Percentiles rank a stretch among this genome's conserved stretches.
These are phyloP conservation scores for Propithecus perrieri DNA, from an alignment of 2,797 vertebrate species.

Conservation along the genomic window DNA sequence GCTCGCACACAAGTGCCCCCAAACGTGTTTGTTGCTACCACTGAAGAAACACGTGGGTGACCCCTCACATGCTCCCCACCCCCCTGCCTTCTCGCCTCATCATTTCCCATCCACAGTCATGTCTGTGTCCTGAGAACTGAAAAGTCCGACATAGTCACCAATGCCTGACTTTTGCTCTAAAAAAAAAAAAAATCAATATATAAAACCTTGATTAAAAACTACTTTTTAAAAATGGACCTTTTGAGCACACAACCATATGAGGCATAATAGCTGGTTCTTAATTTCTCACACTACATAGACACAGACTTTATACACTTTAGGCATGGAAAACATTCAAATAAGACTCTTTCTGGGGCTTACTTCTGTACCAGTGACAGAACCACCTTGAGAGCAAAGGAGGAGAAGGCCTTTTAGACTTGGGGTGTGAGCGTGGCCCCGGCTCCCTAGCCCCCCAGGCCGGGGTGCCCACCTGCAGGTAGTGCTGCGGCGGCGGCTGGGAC, in stretches of 20 bases:
- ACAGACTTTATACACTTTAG: not conserved
- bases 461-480: conserved; percentile 85
- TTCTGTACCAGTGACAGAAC: not conserved
- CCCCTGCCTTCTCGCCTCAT: not conserved
- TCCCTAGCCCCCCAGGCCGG: not conserved
- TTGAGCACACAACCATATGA: not conserved
- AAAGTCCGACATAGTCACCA: not conserved
- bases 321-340: not conserved
- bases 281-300: not conserved
- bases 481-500: conserved; percentile 81
- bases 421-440: not conserved
- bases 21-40: too few species aligned
- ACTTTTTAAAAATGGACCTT: not conserved
- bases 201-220: not conserved
- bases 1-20: not conserved
- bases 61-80: not conserved
- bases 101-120: not conserved
- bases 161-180: not conserved
- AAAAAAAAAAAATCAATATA: not conserved
- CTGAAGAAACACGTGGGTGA: not conserved
- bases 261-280: not conserved
- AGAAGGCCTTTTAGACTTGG: not conserved
- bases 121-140: not conserved
- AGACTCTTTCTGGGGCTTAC: not conserved
- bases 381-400: not conserved